Base-by-base conservation (phyloP, 2,888 invertebrate genomes). In the Eulithis prunata region DNA sequence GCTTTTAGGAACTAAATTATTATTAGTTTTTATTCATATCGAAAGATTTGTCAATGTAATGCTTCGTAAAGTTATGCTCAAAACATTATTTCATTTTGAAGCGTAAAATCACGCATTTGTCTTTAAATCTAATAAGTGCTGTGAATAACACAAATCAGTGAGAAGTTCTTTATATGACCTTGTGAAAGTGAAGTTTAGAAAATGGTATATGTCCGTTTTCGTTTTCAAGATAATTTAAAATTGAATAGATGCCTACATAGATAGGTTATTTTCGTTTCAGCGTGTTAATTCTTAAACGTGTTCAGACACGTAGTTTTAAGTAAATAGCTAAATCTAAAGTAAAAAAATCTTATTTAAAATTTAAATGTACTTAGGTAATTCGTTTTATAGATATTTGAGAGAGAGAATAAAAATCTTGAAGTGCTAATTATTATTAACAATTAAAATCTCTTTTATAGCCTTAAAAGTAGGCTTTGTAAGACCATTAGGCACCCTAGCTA, bases 121-220 rank as follows among this genome's bases (percentile, higher is more conserved):
- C 62, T 68, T 73, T 67, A 60, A 67, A 61, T 75, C 58, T 75
- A 78, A 67, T 60, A 45, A 41, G 5, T 51, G 77, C 83, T 84
- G 84, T 84, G 81, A 74, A 65, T 74, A 70, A 71, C 80, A 78
- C 82, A 81, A 81, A 75, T 76, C 78, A 83, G 88, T 88, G 70
- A 87, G 87, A 70, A 70, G 69, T 57, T 55, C 57, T 58, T 72
- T 13, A 68, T 62, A 62, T 71, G 71, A 21, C 32, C 67, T 68
- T 62, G 71, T 66, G 62, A 49, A 57, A 66, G 68, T 53, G 43
- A 57, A 38, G 51, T 66, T 66, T 68, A 67, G 53, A 65, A 68
- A 64, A 61, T 63, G 62, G 60, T 60, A 53, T 21, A 2, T 21
- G 2, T 2, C 21, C 12, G 41, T 55, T 51, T 12, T 52, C 21